Base-by-base conservation (phyloP, 2,113 vertebrate species). In the Burhinus bistriatus region DNA sequence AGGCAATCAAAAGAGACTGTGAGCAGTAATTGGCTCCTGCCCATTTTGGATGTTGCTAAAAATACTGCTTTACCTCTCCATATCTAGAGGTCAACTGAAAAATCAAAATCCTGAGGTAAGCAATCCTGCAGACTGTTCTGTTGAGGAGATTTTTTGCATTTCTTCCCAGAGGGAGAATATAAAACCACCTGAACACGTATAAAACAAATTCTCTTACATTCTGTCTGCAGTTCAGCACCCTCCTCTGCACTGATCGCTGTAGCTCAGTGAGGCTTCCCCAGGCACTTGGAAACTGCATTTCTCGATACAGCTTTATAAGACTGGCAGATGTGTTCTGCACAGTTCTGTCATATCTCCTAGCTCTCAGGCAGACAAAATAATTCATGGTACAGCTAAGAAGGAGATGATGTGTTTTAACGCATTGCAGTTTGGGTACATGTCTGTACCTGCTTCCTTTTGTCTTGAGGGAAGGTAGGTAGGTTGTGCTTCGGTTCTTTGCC, bases 81-180 rank as follows among this genome's bases (percentile, higher is more conserved):
- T 80, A 87, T 78, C 95, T 97, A 94, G 93, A 95, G 91, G 90
- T 96, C 88, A 97, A 83, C 52, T 93, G 89, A 94, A 96, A 96
- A 98, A 97, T 96, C 80, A 91, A 81, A 97, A 93, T 77, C 95
- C 77, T 70, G 80, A 96, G 84, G 85, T 66, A 89, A 92, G 64
- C 77, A 77, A 59, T 93, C 58, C 58, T 92, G 65, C 62, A 92
- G 77, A 49, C 68, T 70, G 44, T 59, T 92, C 66, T 80, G 26
- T 36, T 71, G 80, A 32, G 71, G 55, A 75, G 64, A 58, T 78
- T 93, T 88, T 77, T 89, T 61, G 52, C 29, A 21, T 86, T 90
- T 93, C 55, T 90, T 94, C 89, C 45, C 77, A 78, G 83, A 68
- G 95, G 51, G 47, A 86, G 40, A 84, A 42, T 27, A 58, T 64